Base-by-base conservation (phyloP, 2,113 vertebrate species). In the Anseranas semipalmata region DNA sequence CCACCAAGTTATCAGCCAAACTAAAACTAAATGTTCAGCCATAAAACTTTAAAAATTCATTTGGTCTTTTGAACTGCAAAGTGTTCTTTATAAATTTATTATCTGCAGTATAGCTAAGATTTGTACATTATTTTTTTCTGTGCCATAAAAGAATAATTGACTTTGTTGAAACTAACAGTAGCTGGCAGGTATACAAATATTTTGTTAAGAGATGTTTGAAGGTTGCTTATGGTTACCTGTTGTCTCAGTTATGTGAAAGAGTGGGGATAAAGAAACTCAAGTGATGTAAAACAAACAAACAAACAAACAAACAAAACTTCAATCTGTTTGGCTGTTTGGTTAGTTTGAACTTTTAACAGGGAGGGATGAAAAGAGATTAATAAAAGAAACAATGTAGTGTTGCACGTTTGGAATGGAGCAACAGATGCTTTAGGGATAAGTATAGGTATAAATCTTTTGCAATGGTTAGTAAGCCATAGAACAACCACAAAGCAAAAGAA, bases 401-500 rank as follows among this genome's bases (percentile, higher is more conserved):
- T 96, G 14, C 76, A 62, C 50, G 24, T 48, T 68, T 85, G 73
- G 33, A 93, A 70, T 85, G 68, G 53, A 90, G 65, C 68, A 95
- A 94, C 24, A 95, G 48, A 72, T 65, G 18, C 39, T 87, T 93
- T 93, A 70, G 87, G 41, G 68, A 20, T 72, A 92, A 91, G 27
- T 66, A 66, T 9, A 87, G 52, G 30, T 89, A 89, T 76, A 68
- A 94, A 87, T 82, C 22, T 92, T 94, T 94, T 76, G 60, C 58
- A 95, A 89, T 68, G 15, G 59, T 86, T 89, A 55, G 17, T 82
- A 91, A 87, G 41, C 17, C 39, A 45, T 77, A 24, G 48, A 80
- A 59, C 30, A 90, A 24, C 22, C 10, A 37, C 45, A 90, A 72
- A 73, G 24, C 15, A 87, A 86, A 80, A 73, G 41, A 80, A 88